phyloP scores from a whole-genome alignment of 2,888 invertebrate genomes.

The Pinctada fucata region DNA sequence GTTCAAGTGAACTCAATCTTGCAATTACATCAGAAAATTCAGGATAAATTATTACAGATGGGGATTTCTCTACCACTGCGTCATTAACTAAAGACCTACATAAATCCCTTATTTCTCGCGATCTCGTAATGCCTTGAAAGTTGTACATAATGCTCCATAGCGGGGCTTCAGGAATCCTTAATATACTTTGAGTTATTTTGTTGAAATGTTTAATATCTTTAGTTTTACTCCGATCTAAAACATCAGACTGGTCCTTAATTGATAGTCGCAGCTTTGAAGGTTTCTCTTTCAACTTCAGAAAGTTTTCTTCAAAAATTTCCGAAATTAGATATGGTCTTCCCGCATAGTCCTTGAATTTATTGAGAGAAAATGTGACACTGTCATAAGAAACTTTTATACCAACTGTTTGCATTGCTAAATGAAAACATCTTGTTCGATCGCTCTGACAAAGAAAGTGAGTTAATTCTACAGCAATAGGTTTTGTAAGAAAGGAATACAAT shows the following conservation, averaged over 20 bases:
- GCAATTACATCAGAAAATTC: neutral
- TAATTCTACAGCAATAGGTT: constrained; percentile 22
- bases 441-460: constrained; percentile 20
- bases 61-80: constrained; percentile 10
- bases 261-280: neutral
- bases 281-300: neutral
- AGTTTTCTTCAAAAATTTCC: constrained; percentile 5
- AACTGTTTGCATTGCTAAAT: constrained; percentile 20
- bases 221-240: constrained; percentile 5
- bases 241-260: neutral
- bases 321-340: constrained; percentile 10
- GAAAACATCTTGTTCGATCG: constrained; percentile 6
- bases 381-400: constrained; percentile 7
- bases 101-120: neutral
- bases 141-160: constrained; percentile 27
- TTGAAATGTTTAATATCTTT: constrained; percentile 14
- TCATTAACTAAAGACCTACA: constrained; percentile 26
- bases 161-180: constrained; percentile 3
- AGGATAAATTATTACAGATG: constrained; percentile 6
- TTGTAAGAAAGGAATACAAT: constrained; percentile 13
- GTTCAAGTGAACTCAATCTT: constrained; percentile 2
- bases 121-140: constrained; percentile 8
- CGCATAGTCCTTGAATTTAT: constrained; percentile 4
- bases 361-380: neutral
- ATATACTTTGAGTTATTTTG: constrained; percentile 7